Percentiles rank a stretch among this genome's conserved stretches.
Conservation (phyloP, 2,888 invertebrate species). For the Heteropelma amictum region DNA sequence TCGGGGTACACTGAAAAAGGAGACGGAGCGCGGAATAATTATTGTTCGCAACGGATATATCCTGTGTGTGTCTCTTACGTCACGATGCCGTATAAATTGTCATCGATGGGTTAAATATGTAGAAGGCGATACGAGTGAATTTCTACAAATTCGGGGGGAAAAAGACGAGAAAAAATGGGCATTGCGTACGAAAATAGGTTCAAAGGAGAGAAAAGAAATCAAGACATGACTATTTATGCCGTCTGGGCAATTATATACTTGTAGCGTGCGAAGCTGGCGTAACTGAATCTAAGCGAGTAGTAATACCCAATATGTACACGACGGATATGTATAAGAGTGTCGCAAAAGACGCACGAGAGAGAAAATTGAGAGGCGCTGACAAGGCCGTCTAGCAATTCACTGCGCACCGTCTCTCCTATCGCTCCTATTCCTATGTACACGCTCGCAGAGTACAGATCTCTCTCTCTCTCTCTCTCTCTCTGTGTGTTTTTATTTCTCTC, state of each 20-base stretch:
- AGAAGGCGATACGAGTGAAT: too few species aligned
- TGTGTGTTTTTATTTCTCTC: not conserved
- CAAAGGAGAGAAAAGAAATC: not conserved
- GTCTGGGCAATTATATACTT: not conserved
- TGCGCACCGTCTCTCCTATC: slow-evolving; percentile 25
- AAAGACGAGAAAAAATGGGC: not conserved
- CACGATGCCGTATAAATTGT: too few species aligned
- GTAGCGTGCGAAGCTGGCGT: slow-evolving; percentile 7
- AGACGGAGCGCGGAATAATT: too few species aligned
- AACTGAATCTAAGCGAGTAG: slow-evolving; percentile 24
- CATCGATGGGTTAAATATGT: too few species aligned
- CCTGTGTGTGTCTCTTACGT: too few species aligned
- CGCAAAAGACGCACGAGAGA: slow-evolving; percentile 37
- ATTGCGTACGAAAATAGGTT: not conserved
- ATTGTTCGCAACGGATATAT: too few species aligned
- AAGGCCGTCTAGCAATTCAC: slow-evolving; percentile 45
- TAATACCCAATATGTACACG: slow-evolving; percentile 37
- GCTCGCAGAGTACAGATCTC: not conserved
- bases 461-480: not conserved
- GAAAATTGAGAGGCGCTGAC: slow-evolving; percentile 47
- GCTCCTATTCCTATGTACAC: slow-evolving; percentile 1
- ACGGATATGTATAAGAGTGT: slow-evolving; percentile 15
- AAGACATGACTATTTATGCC: not conserved
- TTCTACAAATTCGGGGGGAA: not conserved
- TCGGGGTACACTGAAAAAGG: too few species aligned